phyloP scores from a whole-genome alignment of 2,888 invertebrate genomes.

The Heliconius ismenius region DNA sequence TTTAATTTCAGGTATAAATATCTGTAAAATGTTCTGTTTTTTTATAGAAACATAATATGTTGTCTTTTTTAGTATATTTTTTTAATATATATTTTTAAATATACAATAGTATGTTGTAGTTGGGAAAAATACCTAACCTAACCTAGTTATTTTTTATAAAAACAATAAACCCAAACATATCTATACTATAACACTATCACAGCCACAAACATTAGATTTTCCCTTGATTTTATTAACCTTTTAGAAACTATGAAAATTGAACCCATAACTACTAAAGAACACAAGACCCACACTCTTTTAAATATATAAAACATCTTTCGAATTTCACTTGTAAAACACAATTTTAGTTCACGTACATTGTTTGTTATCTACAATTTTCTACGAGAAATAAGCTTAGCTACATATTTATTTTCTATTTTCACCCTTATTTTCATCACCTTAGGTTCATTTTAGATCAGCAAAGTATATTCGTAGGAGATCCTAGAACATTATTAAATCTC shows the following conservation, averaged over 20 bases:
- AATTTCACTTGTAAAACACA: constrained; percentile 13
- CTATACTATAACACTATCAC: too few relatives aligned
- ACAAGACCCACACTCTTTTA: neutral
- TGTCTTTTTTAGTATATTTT: too few relatives aligned
- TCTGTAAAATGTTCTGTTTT: neutral
- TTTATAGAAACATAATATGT: too few relatives aligned
- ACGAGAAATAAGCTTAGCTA: constrained; percentile 51
- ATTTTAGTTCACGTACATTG: constrained; percentile 14
- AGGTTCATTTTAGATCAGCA: constrained; percentile 52
- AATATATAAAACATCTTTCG: constrained; percentile 2
- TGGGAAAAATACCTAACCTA: too few relatives aligned
- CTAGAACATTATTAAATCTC: constrained; percentile 19
- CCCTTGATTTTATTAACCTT: neutral
- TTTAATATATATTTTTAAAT: too few relatives aligned
- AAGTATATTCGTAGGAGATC: neutral
- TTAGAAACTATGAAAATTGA: neutral
- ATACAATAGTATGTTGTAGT: too few relatives aligned
- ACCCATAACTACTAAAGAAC: neutral
- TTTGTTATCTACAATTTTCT: constrained; percentile 39
- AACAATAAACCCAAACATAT: too few relatives aligned
- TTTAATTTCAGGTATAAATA: constrained; percentile 19
- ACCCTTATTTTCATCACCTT: too few relatives aligned
- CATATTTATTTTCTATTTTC: constrained; percentile 60
- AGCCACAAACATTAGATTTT: too few relatives aligned
- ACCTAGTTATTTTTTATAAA: too few relatives aligned